Base-by-base conservation (phyloP, 2,113 vertebrate genomes). In the Motacilla alba region DNA sequence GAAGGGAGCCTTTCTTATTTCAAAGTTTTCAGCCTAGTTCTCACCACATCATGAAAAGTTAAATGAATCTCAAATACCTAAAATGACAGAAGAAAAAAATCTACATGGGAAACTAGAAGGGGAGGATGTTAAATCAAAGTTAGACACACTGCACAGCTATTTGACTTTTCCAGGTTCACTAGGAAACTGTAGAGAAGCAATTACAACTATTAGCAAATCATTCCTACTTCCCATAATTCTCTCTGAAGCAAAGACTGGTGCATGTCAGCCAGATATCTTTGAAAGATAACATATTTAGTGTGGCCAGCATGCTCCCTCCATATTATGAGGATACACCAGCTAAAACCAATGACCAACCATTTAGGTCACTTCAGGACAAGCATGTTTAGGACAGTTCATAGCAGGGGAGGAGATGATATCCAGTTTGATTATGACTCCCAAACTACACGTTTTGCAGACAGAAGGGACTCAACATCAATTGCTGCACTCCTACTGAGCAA, bases 381-480 rank as follows among this genome's bases (percentile, higher is more conserved):
- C 13, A 43, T 1, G 15, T 59, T 78, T 39, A 82, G 49, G 5
- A 60, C 31, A 90, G 63, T 28, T 83, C 90, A 92, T 37, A 4
- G 4, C 55, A 89, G 72, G 83, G 39, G 15, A 96, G 67, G 6
- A 59, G 39, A 55, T 55, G 55, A 90, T 4, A 69, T 16, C 14
- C 72, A 83, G 39, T 47, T 66, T 77, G 72, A 70, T 67, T 75
- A 75, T 83, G 46, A 63, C 10, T 90, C 79, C 46, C 72, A 93
- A 91, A 86, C 22, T 52, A 15, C 53, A 39, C 33, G n/a, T 46
- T 90, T 56, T 90, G 63, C 81, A 93, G 94, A 92, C 86, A 96
- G 92, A 94, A 93, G 83, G 83, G 79, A 46, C 72, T 92, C 85
- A 83, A 86, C 85, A 92, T 92, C 92, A 83, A 66, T 86, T 74